Percentiles rank a stretch among this genome's conserved stretches.
Evolutionary conservation across 2,888 invertebrate species (phyloP).

Genomic region (Napeogenes inachia): DNA sequence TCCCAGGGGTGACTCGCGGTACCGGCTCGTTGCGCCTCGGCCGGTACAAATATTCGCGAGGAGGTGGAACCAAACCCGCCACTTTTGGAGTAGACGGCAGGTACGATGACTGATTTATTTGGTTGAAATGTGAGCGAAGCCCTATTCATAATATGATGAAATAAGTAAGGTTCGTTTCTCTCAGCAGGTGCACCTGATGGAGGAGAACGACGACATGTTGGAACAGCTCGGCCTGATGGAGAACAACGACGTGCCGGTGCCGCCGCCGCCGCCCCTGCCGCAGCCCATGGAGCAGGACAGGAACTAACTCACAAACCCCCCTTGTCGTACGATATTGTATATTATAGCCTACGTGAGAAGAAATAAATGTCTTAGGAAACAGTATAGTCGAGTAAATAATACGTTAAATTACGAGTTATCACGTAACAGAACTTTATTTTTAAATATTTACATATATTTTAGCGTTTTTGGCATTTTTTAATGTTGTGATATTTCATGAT

Average conservation of each 20-base stretch:
- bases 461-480: slow-evolving; percentile 69
- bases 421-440: slow-evolving; percentile 64
- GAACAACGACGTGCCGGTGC: slow-evolving; percentile 53
- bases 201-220: slow-evolving; percentile 72
- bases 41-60: slow-evolving; percentile 11
- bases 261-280: slow-evolving; percentile 81
- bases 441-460: slow-evolving; percentile 71
- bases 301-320: slow-evolving; percentile 16
- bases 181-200: slow-evolving; percentile 64
- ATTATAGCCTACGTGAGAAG: slow-evolving; percentile 16
- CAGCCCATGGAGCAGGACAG: slow-evolving; percentile 76
- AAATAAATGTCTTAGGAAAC: slow-evolving; percentile 41
- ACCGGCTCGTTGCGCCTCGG: slow-evolving; percentile 10
- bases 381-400: slow-evolving; percentile 54
- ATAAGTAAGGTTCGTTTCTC: too few relatives aligned
- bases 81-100: slow-evolving; percentile 18
- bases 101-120: slow-evolving; percentile 6
- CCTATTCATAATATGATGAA: background rate
- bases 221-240: slow-evolving; percentile 70
- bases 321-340: slow-evolving; percentile 8
- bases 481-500: slow-evolving; percentile 71
- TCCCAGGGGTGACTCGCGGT: slow-evolving; percentile 10
- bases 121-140: background rate
- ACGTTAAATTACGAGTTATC: slow-evolving; percentile 53
- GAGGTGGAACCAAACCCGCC: slow-evolving; percentile 17